phyloP scores from a whole-genome alignment of 2,888 invertebrate genomes.

The Cylindroiulus punctatus region DNA sequence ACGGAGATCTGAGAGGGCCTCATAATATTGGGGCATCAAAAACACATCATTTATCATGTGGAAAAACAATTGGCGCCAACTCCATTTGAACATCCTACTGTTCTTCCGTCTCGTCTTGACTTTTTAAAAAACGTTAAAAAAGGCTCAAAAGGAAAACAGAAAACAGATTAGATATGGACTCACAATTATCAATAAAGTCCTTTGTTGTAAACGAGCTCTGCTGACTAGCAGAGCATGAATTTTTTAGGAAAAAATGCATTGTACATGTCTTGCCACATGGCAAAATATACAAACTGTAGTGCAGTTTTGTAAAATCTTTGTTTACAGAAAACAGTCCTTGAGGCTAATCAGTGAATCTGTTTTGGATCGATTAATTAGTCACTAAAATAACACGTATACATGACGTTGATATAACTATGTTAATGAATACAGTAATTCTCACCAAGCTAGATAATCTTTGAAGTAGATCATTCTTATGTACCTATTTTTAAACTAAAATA shows the following conservation, averaged over 20 bases:
- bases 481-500: too few species aligned
- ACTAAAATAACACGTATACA: too few species aligned
- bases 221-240: neutral
- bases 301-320: too few species aligned
- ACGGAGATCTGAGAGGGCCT: neutral
- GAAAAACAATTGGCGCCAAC: slow-evolving; percentile 42
- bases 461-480: too few species aligned
- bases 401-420: too few species aligned
- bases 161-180: slow-evolving; percentile 23
- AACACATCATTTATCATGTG: slow-evolving; percentile 31
- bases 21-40: slow-evolving; percentile 10
- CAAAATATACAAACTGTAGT: too few species aligned
- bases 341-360: too few species aligned
- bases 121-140: neutral
- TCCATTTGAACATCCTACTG: slow-evolving; percentile 30
- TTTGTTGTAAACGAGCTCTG: neutral
- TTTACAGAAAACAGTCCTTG: too few species aligned
- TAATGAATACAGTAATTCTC: too few species aligned
- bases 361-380: too few species aligned
- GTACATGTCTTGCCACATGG: neutral
- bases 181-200: neutral
- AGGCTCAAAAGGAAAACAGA: neutral
- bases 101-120: neutral
- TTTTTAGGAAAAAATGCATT: neutral
- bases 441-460: too few species aligned